Evolutionary conservation across 2,797 vertebrate genomes (phyloP).

Genomic region (Setipinna tenuifilis): DNA sequence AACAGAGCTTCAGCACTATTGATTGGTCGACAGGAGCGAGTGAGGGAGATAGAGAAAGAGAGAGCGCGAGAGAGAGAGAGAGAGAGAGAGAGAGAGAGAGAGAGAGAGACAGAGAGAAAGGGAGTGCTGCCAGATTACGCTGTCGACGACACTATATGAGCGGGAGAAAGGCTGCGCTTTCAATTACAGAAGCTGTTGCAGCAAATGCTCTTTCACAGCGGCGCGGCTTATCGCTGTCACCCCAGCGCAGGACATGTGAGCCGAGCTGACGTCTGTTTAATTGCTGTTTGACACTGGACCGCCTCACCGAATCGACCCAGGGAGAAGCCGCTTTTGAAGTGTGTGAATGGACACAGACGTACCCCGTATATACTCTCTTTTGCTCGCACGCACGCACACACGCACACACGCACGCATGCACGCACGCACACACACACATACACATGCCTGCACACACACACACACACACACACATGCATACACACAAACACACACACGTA

Average conservation of each 20-base stretch:
- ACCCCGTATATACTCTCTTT: no score
- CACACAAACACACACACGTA: not conserved
- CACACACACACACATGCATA: not conserved
- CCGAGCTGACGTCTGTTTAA: conserved; percentile 3
- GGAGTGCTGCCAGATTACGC: conserved; percentile 43
- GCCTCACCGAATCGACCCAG: not conserved
- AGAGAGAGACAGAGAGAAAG: conserved; percentile 6
- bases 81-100: not conserved
- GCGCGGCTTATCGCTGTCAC: not conserved
- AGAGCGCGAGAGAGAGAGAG: not conserved
- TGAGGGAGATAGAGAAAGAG: not conserved
- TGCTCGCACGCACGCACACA: no score
- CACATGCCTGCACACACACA: conserved; percentile 19
- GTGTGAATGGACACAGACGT: not conserved
- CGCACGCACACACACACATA: not conserved
- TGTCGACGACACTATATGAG: conserved; percentile 6
- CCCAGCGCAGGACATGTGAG: not conserved
- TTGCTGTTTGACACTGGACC: conserved; percentile 8
- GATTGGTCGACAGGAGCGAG: not conserved
- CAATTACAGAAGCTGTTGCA: conserved; percentile 18
- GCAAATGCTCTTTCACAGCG: not conserved
- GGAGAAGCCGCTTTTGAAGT: not conserved
- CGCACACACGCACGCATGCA: not conserved
- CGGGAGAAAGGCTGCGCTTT: not conserved
- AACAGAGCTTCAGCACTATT: not conserved